Evolutionary conservation across 2,113 vertebrate species (phyloP), one percentile per base, ranked within the genome.

Genomic region (Toxotes jaculatrix): DNA sequence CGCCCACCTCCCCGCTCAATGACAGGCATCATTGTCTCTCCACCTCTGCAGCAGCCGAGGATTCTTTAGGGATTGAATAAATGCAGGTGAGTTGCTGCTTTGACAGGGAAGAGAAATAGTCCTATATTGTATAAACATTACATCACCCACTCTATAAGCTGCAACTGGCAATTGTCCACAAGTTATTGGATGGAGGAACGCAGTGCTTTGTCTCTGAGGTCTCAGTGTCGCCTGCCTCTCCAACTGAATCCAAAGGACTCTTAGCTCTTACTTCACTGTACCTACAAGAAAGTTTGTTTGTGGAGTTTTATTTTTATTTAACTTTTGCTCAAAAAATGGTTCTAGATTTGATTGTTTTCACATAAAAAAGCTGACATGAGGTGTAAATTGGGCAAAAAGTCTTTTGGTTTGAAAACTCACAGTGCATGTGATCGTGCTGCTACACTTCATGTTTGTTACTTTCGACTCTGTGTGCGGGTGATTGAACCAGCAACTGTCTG

Each of bases 81-180:
- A 92, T 77, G 87, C 94, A 95, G 94, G 93, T 95, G 93, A 94
- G 93, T 87, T 91, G 60, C 75, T 83, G 83, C 86, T 89, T 85
- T 94, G 93, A 95, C 93, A 95, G 90, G 77, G 78, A 93, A 85
- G 85, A 90, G 88, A 95, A 94, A 92, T 94, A 92, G 89, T 84
- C 90, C 90, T 91, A 90, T 93, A 88, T 94, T 92, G 92, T 93
- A 92, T 83, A 95, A 95, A 95, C 95, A 95, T 95, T 92, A 93
- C 93, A 91, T 95, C 93, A 95, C 53, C 90, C 80, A 31, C 62
- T 64, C 87, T 82, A 88, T 94, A 93, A 93, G 91, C 87, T 80
- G 65, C 34, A 86, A 87, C 91, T 94, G 92, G 91, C 90, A 93
- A 87, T 87, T 87, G 82, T 94, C 90, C 93, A 94, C 64, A 19